Base-by-base conservation (phyloP, 2,888 invertebrate species). In the Adelphocoris suturalis region DNA sequence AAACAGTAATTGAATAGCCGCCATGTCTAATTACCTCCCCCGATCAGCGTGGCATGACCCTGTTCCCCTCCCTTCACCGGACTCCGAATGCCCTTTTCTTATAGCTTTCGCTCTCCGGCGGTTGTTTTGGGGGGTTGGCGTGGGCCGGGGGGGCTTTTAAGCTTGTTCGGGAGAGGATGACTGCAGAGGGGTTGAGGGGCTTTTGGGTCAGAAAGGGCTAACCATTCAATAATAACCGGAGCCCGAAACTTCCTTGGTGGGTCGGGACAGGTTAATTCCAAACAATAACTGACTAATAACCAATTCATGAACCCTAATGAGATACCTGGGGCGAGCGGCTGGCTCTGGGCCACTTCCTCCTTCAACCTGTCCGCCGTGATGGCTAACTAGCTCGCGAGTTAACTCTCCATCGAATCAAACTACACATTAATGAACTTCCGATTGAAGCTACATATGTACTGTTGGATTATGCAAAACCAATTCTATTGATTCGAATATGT, bases 281-380 rank as follows among this genome's bases (percentile, higher is more conserved):
- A 86, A 86, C 76, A 86, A 86, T 86, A 86, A 61, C 86, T 37
- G 86, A 75, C 86, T 86, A 86, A 86, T 86, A 86, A 86, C 86
- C 86, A 75, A 86, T 86, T 86, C 86, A 86, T 86, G 86, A 68
- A 75, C 47, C 76, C 86, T 86, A 75, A 86, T 86, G 68, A 75
- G 86, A 86, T 75, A 86, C 86, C 86, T 86, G 75, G 68, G 86
- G 68, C 47, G 4, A 27, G n/a, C 46, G 19, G 46, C 28, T 19
- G 78, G 19, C 78, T 46, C 28, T 5, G 16, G 9, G 23, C n/a
- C 5, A 7, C 23, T 23, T 23, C 61, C 61, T 61, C 61, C 61
- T 16, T 19, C n/a, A 23, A n/a, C 68, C 68, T 13, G 19, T 23
- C 68, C 13, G 23, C 5, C 68, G 23, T 13, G 68, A 27, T 12